phyloP scores from a whole-genome alignment of 2,797 vertebrate genomes.

The Centroberyx gerrardi region DNA sequence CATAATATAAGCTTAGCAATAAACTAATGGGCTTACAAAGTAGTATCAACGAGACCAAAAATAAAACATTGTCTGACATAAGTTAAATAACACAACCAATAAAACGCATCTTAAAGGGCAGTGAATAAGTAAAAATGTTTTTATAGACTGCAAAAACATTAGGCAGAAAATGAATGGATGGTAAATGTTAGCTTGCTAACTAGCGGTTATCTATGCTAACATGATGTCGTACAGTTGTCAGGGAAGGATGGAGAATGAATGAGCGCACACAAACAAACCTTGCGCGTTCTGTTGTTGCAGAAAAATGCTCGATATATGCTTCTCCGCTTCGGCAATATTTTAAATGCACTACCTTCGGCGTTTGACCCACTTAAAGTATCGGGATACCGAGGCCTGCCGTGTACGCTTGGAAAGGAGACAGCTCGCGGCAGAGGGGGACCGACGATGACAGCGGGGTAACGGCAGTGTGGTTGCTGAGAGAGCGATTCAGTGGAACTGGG shows the following conservation, averaged over 20 bases:
- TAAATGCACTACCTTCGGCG: neutral
- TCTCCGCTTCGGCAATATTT: neutral
- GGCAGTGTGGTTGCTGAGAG: neutral
- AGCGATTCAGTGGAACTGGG: slow-evolving; percentile 1
- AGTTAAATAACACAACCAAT: neutral
- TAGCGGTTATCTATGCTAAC: slow-evolving; percentile 34
- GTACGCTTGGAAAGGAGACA: neutral
- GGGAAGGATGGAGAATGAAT: slow-evolving; percentile 62
- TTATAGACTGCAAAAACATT: neutral
- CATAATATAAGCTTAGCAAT: slow-evolving; percentile 35
- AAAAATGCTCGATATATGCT: neutral
- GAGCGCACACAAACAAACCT: slow-evolving; percentile 71
- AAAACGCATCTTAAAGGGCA: fast-evolving
- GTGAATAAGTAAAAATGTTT: neutral
- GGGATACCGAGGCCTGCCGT: neutral
- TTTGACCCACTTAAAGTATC: neutral
- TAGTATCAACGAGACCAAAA: neutral
- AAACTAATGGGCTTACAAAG: neutral
- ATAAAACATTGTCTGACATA: neutral
- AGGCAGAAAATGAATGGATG: slow-evolving; percentile 12
- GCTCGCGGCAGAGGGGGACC: neutral
- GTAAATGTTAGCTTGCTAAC: slow-evolving; percentile 52
- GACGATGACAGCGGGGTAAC: slow-evolving; percentile 62
- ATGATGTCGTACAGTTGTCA: slow-evolving; percentile 46
- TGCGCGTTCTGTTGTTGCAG: slow-evolving; percentile 24